Evolutionary conservation across 2,888 invertebrate species (phyloP).

Genomic region (Spilarctia lutea): DNA sequence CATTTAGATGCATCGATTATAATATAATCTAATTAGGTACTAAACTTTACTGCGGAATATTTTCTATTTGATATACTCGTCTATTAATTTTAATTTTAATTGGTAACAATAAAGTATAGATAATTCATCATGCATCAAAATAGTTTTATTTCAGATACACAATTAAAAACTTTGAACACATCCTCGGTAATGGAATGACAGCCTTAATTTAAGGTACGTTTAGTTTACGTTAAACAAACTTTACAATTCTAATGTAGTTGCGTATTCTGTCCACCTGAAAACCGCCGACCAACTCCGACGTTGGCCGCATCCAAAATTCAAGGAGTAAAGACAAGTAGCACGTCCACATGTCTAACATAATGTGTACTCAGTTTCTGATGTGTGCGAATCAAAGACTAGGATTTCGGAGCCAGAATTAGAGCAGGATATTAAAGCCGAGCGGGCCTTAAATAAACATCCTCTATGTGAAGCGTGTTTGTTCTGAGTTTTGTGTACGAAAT

Average conservation of each 20-base stretch:
- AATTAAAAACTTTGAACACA: constrained; percentile 53
- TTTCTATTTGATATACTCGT: too few species aligned
- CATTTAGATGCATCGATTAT: too few species aligned
- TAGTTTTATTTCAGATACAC: not conserved
- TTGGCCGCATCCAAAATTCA: constrained; percentile 75
- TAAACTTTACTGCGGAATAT: too few species aligned
- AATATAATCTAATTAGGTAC: too few species aligned
- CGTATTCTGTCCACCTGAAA: constrained; percentile 72
- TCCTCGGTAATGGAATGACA: constrained; percentile 58
- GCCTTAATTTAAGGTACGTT: constrained; percentile 57
- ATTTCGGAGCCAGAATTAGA: constrained; percentile 65
- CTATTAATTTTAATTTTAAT: too few species aligned
- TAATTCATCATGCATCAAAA: not conserved
- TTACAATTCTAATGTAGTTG: constrained; percentile 70
- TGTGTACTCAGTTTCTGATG: constrained; percentile 59
- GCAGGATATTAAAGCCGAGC: constrained; percentile 57
- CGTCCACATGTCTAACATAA: constrained; percentile 67
- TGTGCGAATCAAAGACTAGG: constrained; percentile 66
- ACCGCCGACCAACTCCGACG: constrained; percentile 71
- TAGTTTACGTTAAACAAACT: constrained; percentile 61
- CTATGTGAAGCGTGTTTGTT: constrained; percentile 56
- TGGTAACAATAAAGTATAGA: not conserved
- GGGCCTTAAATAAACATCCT: constrained; percentile 64
- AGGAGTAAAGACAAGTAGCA: constrained; percentile 70
- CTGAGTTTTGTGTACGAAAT: constrained; percentile 57